phyloP scores from a whole-genome alignment of 1,140 invertebrate genomes.

The Drosophila tropicalis region DNA sequence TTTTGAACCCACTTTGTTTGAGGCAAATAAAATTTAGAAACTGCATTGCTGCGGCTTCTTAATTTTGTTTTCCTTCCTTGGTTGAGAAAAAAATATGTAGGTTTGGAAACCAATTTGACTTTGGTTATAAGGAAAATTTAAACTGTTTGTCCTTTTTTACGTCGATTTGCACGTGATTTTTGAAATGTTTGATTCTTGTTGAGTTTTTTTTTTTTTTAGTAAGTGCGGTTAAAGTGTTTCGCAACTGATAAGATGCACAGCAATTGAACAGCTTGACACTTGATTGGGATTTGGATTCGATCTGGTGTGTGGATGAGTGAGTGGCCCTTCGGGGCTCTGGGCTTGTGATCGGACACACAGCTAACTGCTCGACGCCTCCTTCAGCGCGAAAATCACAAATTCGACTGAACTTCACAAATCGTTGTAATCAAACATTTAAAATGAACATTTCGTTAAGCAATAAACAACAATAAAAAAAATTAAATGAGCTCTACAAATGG shows the following conservation, averaged over 20 bases:
- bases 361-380: conserved; percentile 40
- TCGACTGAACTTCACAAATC: conserved; percentile 81
- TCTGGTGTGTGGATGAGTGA: conserved; percentile 39
- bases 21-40: conserved; percentile 68
- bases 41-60: conserved; percentile 51
- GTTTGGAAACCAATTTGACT: conserved; percentile 2
- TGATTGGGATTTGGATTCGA: conserved; percentile 47
- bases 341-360: conserved; percentile 33
- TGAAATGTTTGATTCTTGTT: not conserved
- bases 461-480: conserved; percentile 77
- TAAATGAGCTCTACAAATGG: conserved; percentile 79
- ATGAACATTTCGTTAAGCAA: conserved; percentile 76
- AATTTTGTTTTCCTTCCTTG: not conserved
- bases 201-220: not conserved
- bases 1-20: conserved; percentile 66
- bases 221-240: conserved; percentile 25
- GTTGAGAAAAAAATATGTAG: not conserved
- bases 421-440: conserved; percentile 83
- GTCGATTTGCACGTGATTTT: not conserved
- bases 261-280: conserved; percentile 17
- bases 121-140: conserved; percentile 23
- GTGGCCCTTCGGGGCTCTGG: conserved; percentile 18
- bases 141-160: not conserved
- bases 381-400: conserved; percentile 78
- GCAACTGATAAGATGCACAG: conserved; percentile 20